Base-by-base conservation (phyloP, 2,113 vertebrate species). In the Rhea americana region DNA sequence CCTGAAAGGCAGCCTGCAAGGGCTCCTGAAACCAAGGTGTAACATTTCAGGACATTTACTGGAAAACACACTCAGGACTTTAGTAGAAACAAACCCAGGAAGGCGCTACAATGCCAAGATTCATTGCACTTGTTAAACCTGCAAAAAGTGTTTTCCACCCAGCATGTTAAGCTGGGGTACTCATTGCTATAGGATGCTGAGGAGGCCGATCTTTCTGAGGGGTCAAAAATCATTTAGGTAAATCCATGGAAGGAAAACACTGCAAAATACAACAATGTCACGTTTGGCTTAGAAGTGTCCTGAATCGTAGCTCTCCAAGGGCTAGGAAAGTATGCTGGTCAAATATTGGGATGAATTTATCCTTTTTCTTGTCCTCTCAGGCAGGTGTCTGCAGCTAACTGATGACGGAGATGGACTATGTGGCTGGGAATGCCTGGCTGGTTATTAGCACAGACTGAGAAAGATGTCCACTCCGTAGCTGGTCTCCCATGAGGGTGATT, bases 401-500 rank as follows among this genome's bases (percentile, higher is more conserved):
- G 63, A 39, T 1, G 5, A 17, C 39, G 48, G 70, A 30, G 55
- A 11, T 17, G 8, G 24, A 25, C 48, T 72, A 7, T 53, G 37
- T 53, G 70, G 39, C 26, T 43, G 39, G 63, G 26, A 13, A 26
- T 17, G 18, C 55, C 28, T 30, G 39, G 63, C 26, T 43, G 39
- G 22, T 41, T 43, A 21, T 45, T 28, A 66, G 63, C 13, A 50
- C 0, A 1, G n/a, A 47, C 11, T 50, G 68, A 62, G 55, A 7
- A 47, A 25, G 55, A 7, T 43, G 32, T 20, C 35, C 21, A 50
- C 32, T 82, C 39, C 0, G 35, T 32, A 9, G 4, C 20, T 75
- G 9, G 37, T 25, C 48, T 73, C 25, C 26, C 53, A 55, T 82
- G 26, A 35, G 0, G 0, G 32, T 76, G 4, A 0, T 0, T 45